These are phyloP conservation scores for Carterocephalus palaemon DNA, from an alignment of 2,888 invertebrate genomes.

Conservation along the genomic window DNA sequence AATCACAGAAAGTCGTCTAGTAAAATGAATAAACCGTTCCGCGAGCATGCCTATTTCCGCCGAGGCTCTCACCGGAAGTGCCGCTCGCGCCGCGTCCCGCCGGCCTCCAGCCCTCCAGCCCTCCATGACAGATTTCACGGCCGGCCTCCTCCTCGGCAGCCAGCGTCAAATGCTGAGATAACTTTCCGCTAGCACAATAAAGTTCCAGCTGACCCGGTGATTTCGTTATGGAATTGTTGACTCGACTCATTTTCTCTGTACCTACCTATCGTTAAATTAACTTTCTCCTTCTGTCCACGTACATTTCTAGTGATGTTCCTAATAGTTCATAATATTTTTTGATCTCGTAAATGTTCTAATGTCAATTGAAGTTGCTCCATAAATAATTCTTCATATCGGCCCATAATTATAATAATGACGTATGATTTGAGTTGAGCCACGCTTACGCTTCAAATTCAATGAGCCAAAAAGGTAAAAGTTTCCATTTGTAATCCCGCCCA, in stretches of 20 bases:
- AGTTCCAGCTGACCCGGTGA: conserved; percentile 12
- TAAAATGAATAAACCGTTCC: conserved; percentile 11
- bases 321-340: no score
- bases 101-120: no score
- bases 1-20: not conserved
- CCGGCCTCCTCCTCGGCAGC: conserved; percentile 10
- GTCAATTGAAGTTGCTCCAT: no score
- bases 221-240: conserved; percentile 17
- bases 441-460: no score
- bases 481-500: not conserved
- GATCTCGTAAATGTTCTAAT: no score
- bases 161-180: conserved; percentile 18
- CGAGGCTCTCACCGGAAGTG: conserved; percentile 14
- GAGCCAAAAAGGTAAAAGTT: no score
- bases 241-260: conserved; percentile 12
- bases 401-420: no score
- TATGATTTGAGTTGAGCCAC: no score
- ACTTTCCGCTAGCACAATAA: conserved; percentile 21
- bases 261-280: conserved; percentile 19
- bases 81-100: no score
- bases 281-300: no score
- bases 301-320: no score
- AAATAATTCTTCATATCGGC: no score
- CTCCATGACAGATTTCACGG: conserved; percentile 24
- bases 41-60: conserved; percentile 14